Evolutionary conservation across 2,888 invertebrate genomes (phyloP).

Genomic region (Eupithecia tripunctaria): DNA sequence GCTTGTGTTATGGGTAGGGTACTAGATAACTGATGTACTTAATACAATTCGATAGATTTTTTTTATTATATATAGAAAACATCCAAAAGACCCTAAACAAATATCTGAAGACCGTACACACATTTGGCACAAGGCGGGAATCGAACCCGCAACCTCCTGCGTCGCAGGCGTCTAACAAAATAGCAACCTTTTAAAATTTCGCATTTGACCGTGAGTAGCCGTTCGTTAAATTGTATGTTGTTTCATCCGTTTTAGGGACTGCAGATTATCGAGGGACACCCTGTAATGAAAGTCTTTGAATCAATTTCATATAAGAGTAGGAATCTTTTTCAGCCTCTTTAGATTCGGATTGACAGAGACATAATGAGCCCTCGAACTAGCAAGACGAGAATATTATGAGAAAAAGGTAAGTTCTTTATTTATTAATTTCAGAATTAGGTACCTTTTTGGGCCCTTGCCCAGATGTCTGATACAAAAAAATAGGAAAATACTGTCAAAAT

Average conservation of each 20-base stretch:
- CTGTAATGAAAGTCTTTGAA: neutral
- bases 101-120: too few relatives aligned
- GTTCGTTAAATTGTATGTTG: neutral
- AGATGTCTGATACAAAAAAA: neutral
- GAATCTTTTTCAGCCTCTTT: neutral
- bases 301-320: neutral
- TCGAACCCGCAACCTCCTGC: too few relatives aligned
- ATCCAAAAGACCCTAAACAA: too few relatives aligned
- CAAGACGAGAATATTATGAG: neutral
- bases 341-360: neutral
- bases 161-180: too few relatives aligned
- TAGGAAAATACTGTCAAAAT: slow-evolving; percentile 9
- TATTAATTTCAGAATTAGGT: neutral
- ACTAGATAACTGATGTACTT: too few relatives aligned
- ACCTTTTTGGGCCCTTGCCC: neutral
- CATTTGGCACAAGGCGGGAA: too few relatives aligned
- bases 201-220: too few relatives aligned
- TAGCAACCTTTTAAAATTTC: too few relatives aligned
- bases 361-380: neutral
- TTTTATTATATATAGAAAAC: too few relatives aligned
- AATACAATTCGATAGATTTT: too few relatives aligned
- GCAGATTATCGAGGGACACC: neutral
- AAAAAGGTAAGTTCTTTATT: neutral
- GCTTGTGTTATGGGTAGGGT: too few relatives aligned
- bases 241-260: neutral